Percentiles rank a stretch among this genome's conserved stretches.
Conservation (phyloP, 2,113 vertebrate genomes). For the Mesocricetus auratus region DNA sequence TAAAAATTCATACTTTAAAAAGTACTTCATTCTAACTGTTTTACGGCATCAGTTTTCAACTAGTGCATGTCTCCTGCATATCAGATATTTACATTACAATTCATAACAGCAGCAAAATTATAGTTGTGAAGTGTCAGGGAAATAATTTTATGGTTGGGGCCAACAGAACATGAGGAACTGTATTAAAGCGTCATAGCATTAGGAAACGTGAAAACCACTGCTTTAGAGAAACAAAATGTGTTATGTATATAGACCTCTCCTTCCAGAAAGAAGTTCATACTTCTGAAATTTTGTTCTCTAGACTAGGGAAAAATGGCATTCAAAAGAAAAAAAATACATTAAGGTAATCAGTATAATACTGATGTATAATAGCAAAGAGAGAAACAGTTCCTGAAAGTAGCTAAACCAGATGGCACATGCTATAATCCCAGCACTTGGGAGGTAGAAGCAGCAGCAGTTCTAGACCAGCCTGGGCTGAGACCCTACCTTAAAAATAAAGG, state of each 20-base stretch:
- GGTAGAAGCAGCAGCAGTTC: not conserved
- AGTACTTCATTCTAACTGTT: not conserved
- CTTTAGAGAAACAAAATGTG: not conserved
- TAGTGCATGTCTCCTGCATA: not conserved
- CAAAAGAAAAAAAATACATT: not conserved
- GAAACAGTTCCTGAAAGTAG: not conserved
- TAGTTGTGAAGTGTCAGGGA: not conserved
- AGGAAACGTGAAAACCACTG: not conserved
- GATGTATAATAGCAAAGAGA: conserved; percentile 3
- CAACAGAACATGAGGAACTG: not conserved
- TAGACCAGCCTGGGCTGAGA: not conserved
- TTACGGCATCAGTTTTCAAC: not conserved
- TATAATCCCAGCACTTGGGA: not conserved
- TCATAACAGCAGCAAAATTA: not conserved
- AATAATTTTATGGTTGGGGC: not conserved
- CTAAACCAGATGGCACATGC: too few species aligned
- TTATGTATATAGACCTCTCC: not conserved
- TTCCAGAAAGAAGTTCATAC: not conserved
- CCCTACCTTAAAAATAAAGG: not conserved
- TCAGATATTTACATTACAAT: not conserved
- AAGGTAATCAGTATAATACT: not conserved
- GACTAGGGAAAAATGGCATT: not conserved
- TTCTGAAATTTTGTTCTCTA: not conserved
- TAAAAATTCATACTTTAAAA: conserved; percentile 31
- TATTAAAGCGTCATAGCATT: not conserved